Percentiles rank a stretch among this genome's conserved stretches.
Evolutionary conservation across 2,888 invertebrate species (phyloP).

Genomic region (Cheilosia impressa): DNA sequence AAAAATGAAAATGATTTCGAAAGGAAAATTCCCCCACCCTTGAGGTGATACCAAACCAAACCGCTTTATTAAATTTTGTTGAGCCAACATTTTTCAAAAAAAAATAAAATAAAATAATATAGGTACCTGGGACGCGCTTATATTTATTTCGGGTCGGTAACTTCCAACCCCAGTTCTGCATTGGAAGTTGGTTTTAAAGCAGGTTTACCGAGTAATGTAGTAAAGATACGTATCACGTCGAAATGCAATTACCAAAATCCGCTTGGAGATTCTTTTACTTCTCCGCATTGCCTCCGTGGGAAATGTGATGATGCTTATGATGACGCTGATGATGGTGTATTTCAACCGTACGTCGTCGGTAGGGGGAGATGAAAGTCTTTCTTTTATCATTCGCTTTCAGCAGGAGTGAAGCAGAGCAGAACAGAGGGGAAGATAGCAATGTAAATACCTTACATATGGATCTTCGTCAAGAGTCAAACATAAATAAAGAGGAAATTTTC

Average conservation of each 20-base stretch:
- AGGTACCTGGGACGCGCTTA: too few species aligned
- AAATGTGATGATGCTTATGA: constrained; percentile 26
- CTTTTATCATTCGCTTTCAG: constrained; percentile 24
- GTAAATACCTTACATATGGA: constrained; percentile 16
- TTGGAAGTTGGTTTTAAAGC: background rate
- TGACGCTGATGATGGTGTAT: constrained; percentile 11
- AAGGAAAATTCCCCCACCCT: constrained; percentile 13
- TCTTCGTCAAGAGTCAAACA: background rate
- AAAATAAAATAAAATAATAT: too few species aligned
- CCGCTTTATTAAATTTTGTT: constrained; percentile 64
- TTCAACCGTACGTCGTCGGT: background rate
- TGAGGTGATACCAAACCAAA: constrained; percentile 50
- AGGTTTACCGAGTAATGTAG: background rate
- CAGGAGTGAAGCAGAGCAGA: background rate
- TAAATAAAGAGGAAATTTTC: constrained; percentile 16
- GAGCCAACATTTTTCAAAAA: constrained; percentile 40
- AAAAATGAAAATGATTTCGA: constrained; percentile 35
- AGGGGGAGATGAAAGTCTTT: background rate
- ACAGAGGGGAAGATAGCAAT: background rate
- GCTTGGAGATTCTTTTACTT: constrained; percentile 32
- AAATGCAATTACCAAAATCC: constrained; percentile 62
- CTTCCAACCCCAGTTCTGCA: constrained; percentile 19
- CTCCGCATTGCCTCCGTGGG: background rate
- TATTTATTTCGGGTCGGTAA: background rate
- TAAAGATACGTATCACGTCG: constrained; percentile 40